These are phyloP conservation scores for Zingel zingel DNA, from an alignment of 2,113 vertebrate species.

Conservation along the genomic window DNA sequence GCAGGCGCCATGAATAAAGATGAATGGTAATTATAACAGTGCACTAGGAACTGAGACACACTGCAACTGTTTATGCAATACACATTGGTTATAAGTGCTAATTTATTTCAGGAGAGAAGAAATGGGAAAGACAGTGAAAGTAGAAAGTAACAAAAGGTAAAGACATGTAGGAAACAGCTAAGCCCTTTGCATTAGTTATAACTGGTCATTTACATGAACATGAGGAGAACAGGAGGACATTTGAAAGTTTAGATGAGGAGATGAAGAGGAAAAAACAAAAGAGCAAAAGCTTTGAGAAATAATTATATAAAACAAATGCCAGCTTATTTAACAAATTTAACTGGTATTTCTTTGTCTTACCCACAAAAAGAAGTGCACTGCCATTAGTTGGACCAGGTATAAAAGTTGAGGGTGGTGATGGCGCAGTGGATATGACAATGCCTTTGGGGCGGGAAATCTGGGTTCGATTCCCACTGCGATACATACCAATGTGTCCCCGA, in stretches of 20 bases:
- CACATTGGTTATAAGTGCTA: conserved; percentile 30
- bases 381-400: neutral
- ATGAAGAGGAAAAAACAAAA: neutral
- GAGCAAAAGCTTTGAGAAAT: neutral
- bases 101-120: conserved; percentile 29
- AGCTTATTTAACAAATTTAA: conserved; percentile 4
- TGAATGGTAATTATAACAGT: conserved; percentile 47
- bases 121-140: neutral
- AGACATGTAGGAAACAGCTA: neutral
- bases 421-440: too few relatives aligned
- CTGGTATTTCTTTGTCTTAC: neutral
- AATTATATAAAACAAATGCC: conserved; percentile 20
- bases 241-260: neutral
- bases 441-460: too few relatives aligned
- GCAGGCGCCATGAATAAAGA: conserved; percentile 52
- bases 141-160: neutral
- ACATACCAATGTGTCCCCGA: too few relatives aligned
- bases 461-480: too few relatives aligned
- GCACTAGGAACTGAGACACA: conserved; percentile 34
- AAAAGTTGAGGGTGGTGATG: too few relatives aligned
- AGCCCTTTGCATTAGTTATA: neutral
- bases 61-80: conserved; percentile 36
- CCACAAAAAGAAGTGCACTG: neutral
- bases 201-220: neutral
- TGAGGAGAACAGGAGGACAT: neutral